These are phyloP conservation scores for Kradibia gibbosae DNA, from an alignment of 1,140 invertebrate species.

Conservation along the genomic window DNA sequence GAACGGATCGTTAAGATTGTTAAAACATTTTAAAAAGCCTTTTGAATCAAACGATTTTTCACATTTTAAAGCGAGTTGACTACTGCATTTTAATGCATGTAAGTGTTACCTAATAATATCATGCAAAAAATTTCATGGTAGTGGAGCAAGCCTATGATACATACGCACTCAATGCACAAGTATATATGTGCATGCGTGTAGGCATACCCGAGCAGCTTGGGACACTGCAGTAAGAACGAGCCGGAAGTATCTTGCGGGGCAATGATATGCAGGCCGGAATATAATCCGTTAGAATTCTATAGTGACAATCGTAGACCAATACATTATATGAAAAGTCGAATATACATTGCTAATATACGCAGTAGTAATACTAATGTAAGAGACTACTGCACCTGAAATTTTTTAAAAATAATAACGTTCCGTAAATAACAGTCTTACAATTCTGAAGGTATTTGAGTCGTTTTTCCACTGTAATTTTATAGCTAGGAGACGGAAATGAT, in stretches of 20 bases:
- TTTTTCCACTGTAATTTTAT: neutral
- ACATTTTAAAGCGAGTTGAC: no score
- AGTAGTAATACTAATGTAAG: neutral
- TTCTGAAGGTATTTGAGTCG: neutral
- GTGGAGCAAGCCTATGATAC: neutral
- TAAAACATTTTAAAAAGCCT: no score
- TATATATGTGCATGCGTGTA: neutral
- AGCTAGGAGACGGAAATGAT: neutral
- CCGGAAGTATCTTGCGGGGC: conserved; percentile 45
- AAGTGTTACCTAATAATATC: neutral
- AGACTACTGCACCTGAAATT: no score
- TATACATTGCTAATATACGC: neutral
- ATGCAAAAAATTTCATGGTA: neutral
- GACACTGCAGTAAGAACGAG: conserved; percentile 16
- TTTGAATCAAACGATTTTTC: no score
- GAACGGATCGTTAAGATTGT: no score
- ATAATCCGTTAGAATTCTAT: conserved; percentile 45
- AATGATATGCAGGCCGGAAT: conserved; percentile 52
- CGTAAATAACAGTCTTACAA: no score
- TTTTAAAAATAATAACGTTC: neutral
- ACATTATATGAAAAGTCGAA: neutral
- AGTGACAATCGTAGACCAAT: conserved; percentile 38
- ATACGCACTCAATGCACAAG: neutral
- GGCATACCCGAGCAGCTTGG: neutral
- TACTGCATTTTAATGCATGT: no score